These are phyloP conservation scores for Nemotelus nigrinus DNA, from an alignment of 2,888 invertebrate species.

Conservation along the genomic window DNA sequence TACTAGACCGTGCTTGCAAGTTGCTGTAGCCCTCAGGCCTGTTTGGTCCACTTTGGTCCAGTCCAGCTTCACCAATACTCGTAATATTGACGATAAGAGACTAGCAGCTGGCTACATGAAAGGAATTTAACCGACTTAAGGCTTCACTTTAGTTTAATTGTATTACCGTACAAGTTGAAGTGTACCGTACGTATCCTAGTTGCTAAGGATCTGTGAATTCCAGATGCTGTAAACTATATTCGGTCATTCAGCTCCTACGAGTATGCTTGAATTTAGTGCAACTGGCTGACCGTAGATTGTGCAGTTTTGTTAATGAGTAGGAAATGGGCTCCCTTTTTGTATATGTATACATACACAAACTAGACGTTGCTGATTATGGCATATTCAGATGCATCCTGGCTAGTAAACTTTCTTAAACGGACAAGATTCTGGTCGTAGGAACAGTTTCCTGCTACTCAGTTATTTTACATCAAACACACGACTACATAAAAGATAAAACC, in stretches of 20 bases:
- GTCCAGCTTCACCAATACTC: conserved; percentile 28
- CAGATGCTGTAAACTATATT: conserved; percentile 17
- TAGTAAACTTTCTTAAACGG: conserved; percentile 22
- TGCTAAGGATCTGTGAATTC: conserved; percentile 17
- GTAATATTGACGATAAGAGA: conserved; percentile 47
- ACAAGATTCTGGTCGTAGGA: background rate
- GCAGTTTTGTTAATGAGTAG: conserved; percentile 31
- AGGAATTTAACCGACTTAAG: conserved; percentile 50
- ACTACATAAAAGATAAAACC: background rate
- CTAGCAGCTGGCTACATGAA: conserved; percentile 46
- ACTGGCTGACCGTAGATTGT: conserved; percentile 20
- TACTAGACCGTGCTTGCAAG: background rate
- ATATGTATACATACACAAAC: conserved; percentile 4
- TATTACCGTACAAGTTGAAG: conserved; percentile 42
- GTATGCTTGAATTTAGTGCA: conserved; percentile 15
- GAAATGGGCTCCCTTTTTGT: background rate
- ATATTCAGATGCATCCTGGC: conserved; percentile 12
- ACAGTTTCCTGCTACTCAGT: background rate
- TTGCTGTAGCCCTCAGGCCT: conserved; percentile 15
- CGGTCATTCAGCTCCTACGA: background rate
- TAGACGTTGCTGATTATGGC: conserved; percentile 16
- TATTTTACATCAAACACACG: background rate
- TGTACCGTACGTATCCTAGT: conserved; percentile 29
- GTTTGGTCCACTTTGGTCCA: background rate
- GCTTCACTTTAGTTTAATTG: conserved; percentile 49